A percentile compares a stretch with the other conserved stretches of the same genome.
Conservation (phyloP, 2,113 vertebrate species). For the Forbesichthys agassizii region DNA sequence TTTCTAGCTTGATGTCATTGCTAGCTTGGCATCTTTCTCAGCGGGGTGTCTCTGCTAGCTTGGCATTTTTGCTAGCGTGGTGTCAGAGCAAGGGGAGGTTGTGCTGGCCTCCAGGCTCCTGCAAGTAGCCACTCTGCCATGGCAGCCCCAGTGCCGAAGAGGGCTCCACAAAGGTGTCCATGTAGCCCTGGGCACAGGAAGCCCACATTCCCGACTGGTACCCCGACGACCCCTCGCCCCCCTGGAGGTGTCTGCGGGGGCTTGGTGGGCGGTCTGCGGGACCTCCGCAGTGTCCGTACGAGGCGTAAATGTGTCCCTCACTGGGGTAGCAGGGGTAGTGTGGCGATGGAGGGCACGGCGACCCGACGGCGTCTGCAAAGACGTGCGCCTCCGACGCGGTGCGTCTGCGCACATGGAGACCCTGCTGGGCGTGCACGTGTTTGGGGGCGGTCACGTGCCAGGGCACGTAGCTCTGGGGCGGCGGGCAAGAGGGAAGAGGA, state of each 20-base stretch:
- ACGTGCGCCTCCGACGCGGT: constrained; percentile 36
- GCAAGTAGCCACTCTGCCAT: constrained; percentile 68
- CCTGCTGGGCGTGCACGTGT: constrained; percentile 55
- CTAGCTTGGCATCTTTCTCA: neutral
- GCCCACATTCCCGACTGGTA: constrained; percentile 62
- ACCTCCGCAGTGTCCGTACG: constrained; percentile 60
- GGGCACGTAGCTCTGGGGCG: constrained; percentile 63
- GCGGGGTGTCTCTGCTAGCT: too few species aligned
- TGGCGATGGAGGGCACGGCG: constrained; percentile 66
- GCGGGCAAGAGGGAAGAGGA: constrained; percentile 22
- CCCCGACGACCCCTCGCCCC: constrained; percentile 54
- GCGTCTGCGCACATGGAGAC: constrained; percentile 45
- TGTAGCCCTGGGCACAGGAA: constrained; percentile 65
- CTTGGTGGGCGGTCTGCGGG: constrained; percentile 49
- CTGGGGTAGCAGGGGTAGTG: constrained; percentile 69
- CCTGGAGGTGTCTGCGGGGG: constrained; percentile 56
- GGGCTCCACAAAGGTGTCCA: constrained; percentile 64
- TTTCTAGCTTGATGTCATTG: neutral
- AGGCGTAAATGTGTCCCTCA: constrained; percentile 60
- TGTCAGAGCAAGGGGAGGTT: constrained; percentile 53
- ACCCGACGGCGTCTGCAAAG: constrained; percentile 50
- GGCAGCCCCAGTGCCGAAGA: constrained; percentile 54
- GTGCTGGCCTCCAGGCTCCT: constrained; percentile 51
- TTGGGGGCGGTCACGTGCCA: constrained; percentile 63
- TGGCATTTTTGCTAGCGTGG: constrained; percentile 19